Percentiles rank a stretch among this genome's conserved stretches.
Conservation (phyloP, 2,888 invertebrate species). For the Clitarchus hookeri region DNA sequence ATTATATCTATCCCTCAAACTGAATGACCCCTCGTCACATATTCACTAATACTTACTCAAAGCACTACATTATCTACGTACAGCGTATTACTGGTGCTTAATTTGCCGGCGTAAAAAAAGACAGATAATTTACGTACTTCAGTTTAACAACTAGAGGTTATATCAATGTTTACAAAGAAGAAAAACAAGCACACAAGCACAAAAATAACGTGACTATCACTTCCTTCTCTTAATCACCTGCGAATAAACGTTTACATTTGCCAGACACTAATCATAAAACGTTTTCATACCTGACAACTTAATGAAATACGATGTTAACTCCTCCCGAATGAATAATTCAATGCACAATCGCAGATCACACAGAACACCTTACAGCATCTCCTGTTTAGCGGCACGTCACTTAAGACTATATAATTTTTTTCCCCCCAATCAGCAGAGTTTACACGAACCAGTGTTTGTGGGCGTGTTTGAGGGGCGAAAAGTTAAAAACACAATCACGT, state of each 20-base stretch:
- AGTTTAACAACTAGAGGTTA: neutral
- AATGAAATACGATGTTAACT: neutral
- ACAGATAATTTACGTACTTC: no score
- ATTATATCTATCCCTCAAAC: no score
- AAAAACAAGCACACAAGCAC: neutral
- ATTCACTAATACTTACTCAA: no score
- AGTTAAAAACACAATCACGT: neutral
- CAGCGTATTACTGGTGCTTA: no score
- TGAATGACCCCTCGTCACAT: no score
- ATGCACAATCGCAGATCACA: neutral
- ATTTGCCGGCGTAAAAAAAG: no score
- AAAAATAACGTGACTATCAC: neutral
- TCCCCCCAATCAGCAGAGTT: neutral
- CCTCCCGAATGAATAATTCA: neutral
- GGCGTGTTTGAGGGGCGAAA: neutral
- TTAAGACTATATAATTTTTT: no score
- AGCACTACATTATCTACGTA: no score
- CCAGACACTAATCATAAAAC: neutral
- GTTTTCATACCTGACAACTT: neutral
- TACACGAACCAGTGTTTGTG: neutral
- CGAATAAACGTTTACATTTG: neutral
- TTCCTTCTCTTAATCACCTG: neutral
- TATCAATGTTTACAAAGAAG: neutral
- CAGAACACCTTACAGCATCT: neutral
- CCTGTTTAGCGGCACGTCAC: neutral